Evolutionary conservation across 2,797 vertebrate genomes (phyloP).

Genomic region (Brachymystax lenok): DNA sequence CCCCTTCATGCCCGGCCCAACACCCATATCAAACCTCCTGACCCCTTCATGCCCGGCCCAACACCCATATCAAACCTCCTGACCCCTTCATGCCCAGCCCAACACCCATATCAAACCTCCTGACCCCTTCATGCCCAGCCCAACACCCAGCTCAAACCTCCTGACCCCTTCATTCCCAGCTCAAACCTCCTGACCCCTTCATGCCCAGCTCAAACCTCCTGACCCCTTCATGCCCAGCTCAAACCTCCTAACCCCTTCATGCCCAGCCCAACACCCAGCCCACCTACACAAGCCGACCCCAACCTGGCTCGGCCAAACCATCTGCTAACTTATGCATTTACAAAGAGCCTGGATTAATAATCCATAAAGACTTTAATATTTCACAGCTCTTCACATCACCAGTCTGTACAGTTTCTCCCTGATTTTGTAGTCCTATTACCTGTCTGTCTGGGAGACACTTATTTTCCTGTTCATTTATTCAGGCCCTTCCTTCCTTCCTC

Average conservation of each 20-base stretch:
- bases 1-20: too few relatives aligned
- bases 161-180: too few relatives aligned
- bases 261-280: neutral
- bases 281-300: neutral
- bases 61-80: too few relatives aligned
- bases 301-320: too few relatives aligned
- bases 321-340: conserved; percentile 22
- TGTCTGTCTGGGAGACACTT: conserved; percentile 9
- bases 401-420: conserved; percentile 19
- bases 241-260: too few relatives aligned
- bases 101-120: neutral
- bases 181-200: too few relatives aligned
- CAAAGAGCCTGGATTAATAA: conserved; percentile 35
- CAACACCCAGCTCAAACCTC: too few relatives aligned
- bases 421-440: conserved; percentile 24
- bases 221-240: neutral
- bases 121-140: neutral
- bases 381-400: conserved; percentile 31
- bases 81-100: too few relatives aligned
- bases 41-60: neutral
- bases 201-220: neutral
- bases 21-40: neutral
- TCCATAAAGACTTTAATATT: conserved; percentile 31
- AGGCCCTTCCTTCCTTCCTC: neutral
- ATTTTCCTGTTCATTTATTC: conserved; percentile 34